Evolutionary conservation across 2,113 vertebrate species (phyloP), one percentile per base, ranked within the genome.

Genomic region (Mobula hypostoma): DNA sequence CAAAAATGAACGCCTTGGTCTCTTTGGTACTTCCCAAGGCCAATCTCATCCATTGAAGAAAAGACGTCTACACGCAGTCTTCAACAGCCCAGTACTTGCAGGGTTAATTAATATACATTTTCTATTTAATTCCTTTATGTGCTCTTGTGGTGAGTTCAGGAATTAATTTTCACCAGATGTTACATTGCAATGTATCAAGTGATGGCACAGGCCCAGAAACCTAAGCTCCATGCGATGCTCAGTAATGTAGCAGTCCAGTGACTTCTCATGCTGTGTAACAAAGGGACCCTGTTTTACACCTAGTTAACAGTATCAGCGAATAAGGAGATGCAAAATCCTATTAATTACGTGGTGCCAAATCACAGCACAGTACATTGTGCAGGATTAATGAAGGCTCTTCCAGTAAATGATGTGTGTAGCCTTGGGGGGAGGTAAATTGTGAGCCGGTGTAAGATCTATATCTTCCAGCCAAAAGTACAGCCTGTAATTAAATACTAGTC

Each of bases 301-400:
- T 74, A 93, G 91, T 93, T 93, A 93, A 93, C 91, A 93, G 68
- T 93, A 93, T 93, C 91, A 93, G 91, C 74, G 91, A 93, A 74
- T 74, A 74, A 14, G 68, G 91, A 74, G 91, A 93, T 93, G 91
- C 68, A 21, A 48, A 93, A 93, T 21, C 91, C 91, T 74, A 93
- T 74, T 93, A 74, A 93, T 93, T 93, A 93, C 68, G 48, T 56
- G 68, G 91, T 74, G 91, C 91, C 91, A 93, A 93, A 93, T 74
- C 91, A 74, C 91, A 29, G 91, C 40, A 11, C 88, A 92, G 66
- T 92, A 92, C 66, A 70, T n/a, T 92, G 88, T 72, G 88, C 88
- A 92, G 88, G 88, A 92, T 92, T 92, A 92, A 92, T 92, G 88
- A 92, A 92, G 88, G 88, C 36, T 92, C 88, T 92, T 72, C 88